Percentiles rank a stretch among this genome's conserved stretches.
Conservation (phyloP, 2,888 invertebrate species). For the Dioctria rufipes region DNA sequence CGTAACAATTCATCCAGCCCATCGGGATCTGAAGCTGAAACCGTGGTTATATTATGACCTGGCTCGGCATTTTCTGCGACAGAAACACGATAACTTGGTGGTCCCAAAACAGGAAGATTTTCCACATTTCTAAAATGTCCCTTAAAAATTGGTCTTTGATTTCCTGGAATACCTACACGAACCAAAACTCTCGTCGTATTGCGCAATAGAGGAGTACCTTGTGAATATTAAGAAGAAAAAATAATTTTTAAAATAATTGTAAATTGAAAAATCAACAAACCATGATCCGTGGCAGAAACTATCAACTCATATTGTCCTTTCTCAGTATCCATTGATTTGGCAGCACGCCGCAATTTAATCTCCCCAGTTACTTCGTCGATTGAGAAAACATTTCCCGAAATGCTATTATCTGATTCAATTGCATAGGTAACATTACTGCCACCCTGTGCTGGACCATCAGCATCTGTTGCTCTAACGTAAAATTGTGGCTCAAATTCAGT, state of each 20-base stretch:
- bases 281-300: slow-evolving; percentile 81
- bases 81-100: slow-evolving; percentile 80
- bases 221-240: not conserved
- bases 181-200: slow-evolving; percentile 79
- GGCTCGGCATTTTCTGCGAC: slow-evolving; percentile 80
- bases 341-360: slow-evolving; percentile 76
- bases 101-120: slow-evolving; percentile 75
- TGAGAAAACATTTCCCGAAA: slow-evolving; percentile 76
- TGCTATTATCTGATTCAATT: slow-evolving; percentile 79
- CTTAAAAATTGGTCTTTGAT: slow-evolving; percentile 85
- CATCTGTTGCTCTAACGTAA: slow-evolving; percentile 83
- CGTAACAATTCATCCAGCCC: slow-evolving; percentile 79
- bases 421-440: slow-evolving; percentile 79
- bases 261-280: slow-evolving; percentile 66
- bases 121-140: slow-evolving; percentile 78
- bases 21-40: slow-evolving; percentile 85
- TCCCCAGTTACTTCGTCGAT: slow-evolving; percentile 82
- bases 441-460: slow-evolving; percentile 82
- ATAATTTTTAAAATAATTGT: slow-evolving; percentile 18
- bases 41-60: slow-evolving; percentile 80
- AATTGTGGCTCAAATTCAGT: slow-evolving; percentile 85
- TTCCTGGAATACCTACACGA: slow-evolving; percentile 85
- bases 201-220: slow-evolving; percentile 77
- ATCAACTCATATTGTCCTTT: slow-evolving; percentile 81
- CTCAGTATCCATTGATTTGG: slow-evolving; percentile 82